Percentiles rank a stretch among this genome's conserved stretches.
phyloP scores from a whole-genome alignment of 2,888 invertebrate species.

The Zonitis immaculata region DNA sequence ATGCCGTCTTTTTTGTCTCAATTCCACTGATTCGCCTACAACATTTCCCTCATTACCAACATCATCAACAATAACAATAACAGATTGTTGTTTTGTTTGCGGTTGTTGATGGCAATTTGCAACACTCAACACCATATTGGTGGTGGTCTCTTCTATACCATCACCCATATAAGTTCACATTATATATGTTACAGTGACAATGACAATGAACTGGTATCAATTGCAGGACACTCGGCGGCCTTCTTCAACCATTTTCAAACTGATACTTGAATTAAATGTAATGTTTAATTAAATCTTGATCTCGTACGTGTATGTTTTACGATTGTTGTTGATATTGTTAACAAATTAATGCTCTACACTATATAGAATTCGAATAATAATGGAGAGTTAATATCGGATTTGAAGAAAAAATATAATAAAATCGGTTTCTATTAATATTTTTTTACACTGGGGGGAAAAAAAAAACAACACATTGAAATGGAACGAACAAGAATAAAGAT shows the following conservation, averaged over 20 bases:
- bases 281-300: neutral
- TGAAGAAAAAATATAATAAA: neutral
- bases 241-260: conserved; percentile 21
- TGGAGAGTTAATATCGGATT: neutral
- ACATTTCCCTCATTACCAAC: too few relatives aligned
- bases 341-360: neutral
- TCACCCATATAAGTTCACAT: conserved; percentile 28
- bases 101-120: neutral
- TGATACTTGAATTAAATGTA: conserved; percentile 1
- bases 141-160: too few relatives aligned
- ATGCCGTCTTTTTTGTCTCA: conserved; percentile 32
- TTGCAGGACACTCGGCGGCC: conserved; percentile 18
- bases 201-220: conserved; percentile 28
- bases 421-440: neutral
- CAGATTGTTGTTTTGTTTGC: neutral
- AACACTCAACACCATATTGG: conserved; percentile 2
- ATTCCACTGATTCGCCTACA: neutral
- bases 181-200: conserved; percentile 26
- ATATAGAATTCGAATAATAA: too few relatives aligned
- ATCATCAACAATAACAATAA: too few relatives aligned
- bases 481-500: conserved; percentile 7
- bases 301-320: neutral
- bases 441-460: conserved; percentile 7
- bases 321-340: too few relatives aligned
- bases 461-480: too few relatives aligned